Base-by-base conservation (phyloP, 2,797 vertebrate species). In the Pipistrellus nathusii region DNA sequence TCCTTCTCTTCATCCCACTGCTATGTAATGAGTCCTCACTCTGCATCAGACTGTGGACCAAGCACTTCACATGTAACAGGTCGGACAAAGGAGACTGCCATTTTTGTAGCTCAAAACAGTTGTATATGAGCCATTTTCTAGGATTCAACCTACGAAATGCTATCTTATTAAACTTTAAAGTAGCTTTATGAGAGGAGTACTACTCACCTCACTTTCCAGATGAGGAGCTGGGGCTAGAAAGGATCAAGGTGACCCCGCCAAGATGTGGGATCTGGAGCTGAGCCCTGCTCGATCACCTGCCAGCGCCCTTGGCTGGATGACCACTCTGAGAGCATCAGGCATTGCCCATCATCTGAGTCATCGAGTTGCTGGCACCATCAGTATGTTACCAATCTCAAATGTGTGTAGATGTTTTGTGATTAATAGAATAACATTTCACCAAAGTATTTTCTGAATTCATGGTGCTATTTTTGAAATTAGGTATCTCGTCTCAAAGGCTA, bases 361-460 rank as follows among this genome's bases (percentile, higher is more conserved):
- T 53, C 64, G 25, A 46, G 21, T 66, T 20, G 18, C 12, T 88
- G 80, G 25, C 32, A 46, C 7, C 20, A 2, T 9, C 27, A 27
- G 15, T 68, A 6, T 41, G 62, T 71, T 59, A 46, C 13, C 53
- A 68, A 25, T 90, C 18, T 76, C 38, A 80, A 71, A 83, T 73
- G 18, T 68, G 23, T 48, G 3, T 51, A 75, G 68, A 35, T 85
- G 6, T 69, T 78, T 88, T 75, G 21, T 41, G 32, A 73, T 41
- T 48, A 76, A 27, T 51, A 18, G 32, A 91, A 41, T 75, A 44
- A 51, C 48, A 85, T 68, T 32, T 88, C 10, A 44, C 41, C 41
- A 73, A 78, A 71, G 57, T n/a, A 51, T 27, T 90, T 96, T 89
- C 57, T 75, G 51, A 89, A 71, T 86, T 93, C 32, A 71, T 41